These are phyloP conservation scores for Nematolebias whitei DNA, from an alignment of 2,113 vertebrate species.

Conservation along the genomic window DNA sequence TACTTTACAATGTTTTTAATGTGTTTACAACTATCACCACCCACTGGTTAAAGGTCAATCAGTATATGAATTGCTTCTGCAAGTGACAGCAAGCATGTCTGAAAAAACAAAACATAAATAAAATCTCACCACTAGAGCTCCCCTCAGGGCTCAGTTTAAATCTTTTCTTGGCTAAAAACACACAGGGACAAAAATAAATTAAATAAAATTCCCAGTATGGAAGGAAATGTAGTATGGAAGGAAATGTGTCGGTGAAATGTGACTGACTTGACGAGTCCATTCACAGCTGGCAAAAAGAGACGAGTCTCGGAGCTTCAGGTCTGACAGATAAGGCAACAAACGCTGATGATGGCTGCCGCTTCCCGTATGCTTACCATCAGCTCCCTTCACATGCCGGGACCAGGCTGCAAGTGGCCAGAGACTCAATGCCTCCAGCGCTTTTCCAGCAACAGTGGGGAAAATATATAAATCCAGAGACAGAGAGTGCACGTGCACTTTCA, in stretches of 20 bases:
- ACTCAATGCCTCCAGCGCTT: slow-evolving; percentile 50
- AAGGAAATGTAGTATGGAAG: slow-evolving; percentile 10
- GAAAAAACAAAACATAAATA: slow-evolving; percentile 7
- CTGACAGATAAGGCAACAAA: slow-evolving; percentile 52
- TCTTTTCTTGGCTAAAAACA: slow-evolving; percentile 32
- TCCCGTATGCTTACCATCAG: slow-evolving; percentile 79
- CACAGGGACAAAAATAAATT: slow-evolving; percentile 1
- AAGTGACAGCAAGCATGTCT: slow-evolving; percentile 47
- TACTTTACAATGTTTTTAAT: slow-evolving; percentile 44
- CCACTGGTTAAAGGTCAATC: slow-evolving; percentile 52
- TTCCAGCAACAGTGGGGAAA: slow-evolving; percentile 30
- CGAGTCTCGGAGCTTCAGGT: slow-evolving; percentile 34
- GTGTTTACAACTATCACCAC: slow-evolving; percentile 35
- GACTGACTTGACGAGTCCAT: slow-evolving; percentile 17
- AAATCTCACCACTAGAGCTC: slow-evolving; percentile 20
- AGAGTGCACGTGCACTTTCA: not conserved
- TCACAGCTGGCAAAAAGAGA: slow-evolving; percentile 12
- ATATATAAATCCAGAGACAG: slow-evolving; percentile 27
- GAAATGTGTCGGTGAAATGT: slow-evolving; percentile 11
- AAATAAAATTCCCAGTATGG: slow-evolving; percentile 6
- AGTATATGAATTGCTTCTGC: slow-evolving; percentile 30
- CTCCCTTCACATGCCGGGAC: slow-evolving; percentile 60
- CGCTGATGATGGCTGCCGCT: slow-evolving; percentile 68
- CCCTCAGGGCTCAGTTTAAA: slow-evolving; percentile 16
- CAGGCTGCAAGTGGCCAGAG: slow-evolving; percentile 69